Evolutionary conservation across 2,888 invertebrate species (phyloP).

Genomic region (Trisateles emortualis): DNA sequence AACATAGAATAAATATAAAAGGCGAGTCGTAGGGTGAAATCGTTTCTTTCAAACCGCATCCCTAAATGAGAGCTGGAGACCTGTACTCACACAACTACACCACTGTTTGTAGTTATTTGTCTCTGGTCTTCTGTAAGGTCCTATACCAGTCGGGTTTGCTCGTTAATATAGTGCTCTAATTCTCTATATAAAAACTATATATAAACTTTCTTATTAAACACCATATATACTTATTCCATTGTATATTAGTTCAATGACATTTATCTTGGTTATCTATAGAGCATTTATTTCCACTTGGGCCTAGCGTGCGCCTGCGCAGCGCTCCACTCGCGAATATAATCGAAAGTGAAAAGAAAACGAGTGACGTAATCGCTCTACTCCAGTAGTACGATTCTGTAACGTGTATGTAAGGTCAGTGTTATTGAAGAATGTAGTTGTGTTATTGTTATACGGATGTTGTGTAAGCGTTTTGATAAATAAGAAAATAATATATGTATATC

Average conservation of each 20-base stretch:
- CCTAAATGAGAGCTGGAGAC: no score
- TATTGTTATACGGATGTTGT: constrained; percentile 15
- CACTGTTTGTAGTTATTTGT: no score
- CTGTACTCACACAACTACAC: no score
- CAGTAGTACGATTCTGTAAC: constrained; percentile 51
- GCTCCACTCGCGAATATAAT: constrained; percentile 65
- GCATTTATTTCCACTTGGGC: constrained; percentile 46
- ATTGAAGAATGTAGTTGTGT: constrained; percentile 19
- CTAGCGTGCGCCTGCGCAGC: constrained; percentile 30
- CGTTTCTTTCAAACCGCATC: no score
- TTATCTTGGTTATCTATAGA: constrained; percentile 37
- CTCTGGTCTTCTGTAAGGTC: no score
- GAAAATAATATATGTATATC: no score
- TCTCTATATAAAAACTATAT: background rate
- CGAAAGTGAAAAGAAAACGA: constrained; percentile 79
- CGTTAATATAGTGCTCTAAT: no score
- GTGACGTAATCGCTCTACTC: constrained; percentile 64
- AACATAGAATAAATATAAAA: no score
- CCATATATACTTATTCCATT: constrained; percentile 29
- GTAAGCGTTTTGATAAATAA: no score
- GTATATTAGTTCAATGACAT: constrained; percentile 45
- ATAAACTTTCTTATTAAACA: constrained; percentile 43
- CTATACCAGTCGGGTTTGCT: no score
- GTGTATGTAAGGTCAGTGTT: constrained; percentile 45
- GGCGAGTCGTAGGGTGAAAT: no score